These are phyloP conservation scores for Colius striatus DNA, from an alignment of 2,113 vertebrate genomes.

Conservation along the genomic window DNA sequence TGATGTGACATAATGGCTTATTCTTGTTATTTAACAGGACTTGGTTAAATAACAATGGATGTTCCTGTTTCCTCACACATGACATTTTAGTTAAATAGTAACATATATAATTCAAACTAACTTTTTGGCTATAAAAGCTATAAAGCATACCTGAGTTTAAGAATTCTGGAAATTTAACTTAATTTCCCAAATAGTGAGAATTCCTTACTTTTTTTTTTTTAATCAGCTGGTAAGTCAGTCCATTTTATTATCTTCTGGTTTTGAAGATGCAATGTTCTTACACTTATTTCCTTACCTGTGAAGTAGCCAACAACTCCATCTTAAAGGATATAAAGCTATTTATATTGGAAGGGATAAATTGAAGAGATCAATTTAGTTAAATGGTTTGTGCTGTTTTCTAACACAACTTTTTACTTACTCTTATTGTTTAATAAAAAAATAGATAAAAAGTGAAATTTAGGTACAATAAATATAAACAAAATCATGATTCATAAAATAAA, in stretches of 20 bases:
- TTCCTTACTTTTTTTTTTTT: not conserved
- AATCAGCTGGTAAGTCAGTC: not conserved
- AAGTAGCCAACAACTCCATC: not conserved
- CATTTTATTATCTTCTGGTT: not conserved
- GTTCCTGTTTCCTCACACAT: constrained; percentile 23
- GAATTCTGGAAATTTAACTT: not conserved
- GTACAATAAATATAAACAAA: not conserved
- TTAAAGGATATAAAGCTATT: not conserved
- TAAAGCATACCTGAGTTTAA: not conserved
- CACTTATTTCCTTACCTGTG: not conserved
- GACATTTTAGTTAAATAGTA: not conserved
- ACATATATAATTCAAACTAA: constrained; percentile 67
- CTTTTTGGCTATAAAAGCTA: constrained; percentile 42
- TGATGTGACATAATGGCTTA: constrained; percentile 31
- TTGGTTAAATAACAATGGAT: constrained; percentile 12
- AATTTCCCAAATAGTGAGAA: not conserved
- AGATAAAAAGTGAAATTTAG: not conserved
- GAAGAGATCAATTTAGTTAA: not conserved
- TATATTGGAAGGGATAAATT: not conserved
- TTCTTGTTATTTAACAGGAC: not conserved
- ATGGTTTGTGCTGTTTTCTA: not conserved
- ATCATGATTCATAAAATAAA: not conserved
- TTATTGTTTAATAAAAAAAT: not conserved
- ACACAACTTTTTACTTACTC: not conserved
- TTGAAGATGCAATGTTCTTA: not conserved